Conservation (phyloP, 2,113 vertebrate species). For the Engraulis encrasicolus region DNA sequence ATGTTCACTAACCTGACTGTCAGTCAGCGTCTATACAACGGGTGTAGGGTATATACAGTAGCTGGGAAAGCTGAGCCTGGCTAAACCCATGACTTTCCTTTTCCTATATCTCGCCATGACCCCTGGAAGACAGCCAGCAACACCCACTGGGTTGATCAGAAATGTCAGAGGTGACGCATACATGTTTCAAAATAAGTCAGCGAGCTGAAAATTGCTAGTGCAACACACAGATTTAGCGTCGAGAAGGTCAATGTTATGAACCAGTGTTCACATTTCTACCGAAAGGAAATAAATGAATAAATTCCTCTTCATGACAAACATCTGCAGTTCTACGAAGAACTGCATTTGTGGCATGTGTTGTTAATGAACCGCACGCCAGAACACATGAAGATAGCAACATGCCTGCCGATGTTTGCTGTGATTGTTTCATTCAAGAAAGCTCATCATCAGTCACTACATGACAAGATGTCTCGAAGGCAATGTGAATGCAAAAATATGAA, state of each 20-base stretch:
- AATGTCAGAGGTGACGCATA: not conserved
- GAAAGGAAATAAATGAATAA: too few relatives aligned
- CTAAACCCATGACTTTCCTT: not conserved
- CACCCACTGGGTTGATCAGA: not conserved
- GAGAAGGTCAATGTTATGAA: not conserved
- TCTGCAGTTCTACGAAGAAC: not conserved
- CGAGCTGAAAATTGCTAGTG: not conserved
- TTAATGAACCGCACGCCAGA: not conserved
- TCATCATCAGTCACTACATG: too few relatives aligned
- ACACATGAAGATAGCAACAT: not conserved
- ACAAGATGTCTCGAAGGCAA: not conserved
- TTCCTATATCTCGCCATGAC: not conserved
- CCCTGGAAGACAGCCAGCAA: not conserved
- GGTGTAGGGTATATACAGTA: not conserved
- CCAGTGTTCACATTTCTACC: not conserved
- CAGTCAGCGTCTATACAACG: not conserved
- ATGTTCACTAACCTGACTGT: slow-evolving; percentile 15
- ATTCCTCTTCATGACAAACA: not conserved
- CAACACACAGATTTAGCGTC: not conserved
- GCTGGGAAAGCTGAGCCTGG: not conserved
- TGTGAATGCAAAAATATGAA: not conserved
- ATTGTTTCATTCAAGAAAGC: too few relatives aligned
- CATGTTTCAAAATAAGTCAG: not conserved
- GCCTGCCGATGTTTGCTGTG: too few relatives aligned
- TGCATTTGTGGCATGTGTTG: not conserved